Conservation (phyloP, 2,888 invertebrate genomes). For the Odontomyia ornata region DNA sequence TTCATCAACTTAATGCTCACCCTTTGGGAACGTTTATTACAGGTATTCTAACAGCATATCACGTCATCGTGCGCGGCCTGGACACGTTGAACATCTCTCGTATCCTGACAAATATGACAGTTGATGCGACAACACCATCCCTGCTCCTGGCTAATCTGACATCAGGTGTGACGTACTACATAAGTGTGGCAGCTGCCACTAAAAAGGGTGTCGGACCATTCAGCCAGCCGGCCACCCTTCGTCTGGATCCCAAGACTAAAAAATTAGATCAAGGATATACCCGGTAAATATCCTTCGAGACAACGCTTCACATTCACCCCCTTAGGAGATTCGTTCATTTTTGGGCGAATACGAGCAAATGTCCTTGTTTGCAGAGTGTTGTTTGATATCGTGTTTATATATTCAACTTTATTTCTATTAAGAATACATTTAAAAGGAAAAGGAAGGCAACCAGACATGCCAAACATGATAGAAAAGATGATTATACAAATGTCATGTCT, state of each 20-base stretch:
- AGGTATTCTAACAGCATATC: constrained; percentile 80
- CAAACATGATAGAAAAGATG: constrained; percentile 24
- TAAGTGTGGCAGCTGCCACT: constrained; percentile 85
- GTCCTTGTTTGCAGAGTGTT: constrained; percentile 18
- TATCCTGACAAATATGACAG: constrained; percentile 75
- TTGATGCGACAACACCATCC: constrained; percentile 75
- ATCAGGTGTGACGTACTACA: constrained; percentile 82
- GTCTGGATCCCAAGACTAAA: constrained; percentile 69
- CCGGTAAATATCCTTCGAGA: constrained; percentile 38
- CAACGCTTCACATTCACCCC: background rate
- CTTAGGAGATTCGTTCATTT: background rate
- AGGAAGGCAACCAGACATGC: background rate
- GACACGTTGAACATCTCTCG: constrained; percentile 68
- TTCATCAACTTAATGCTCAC: background rate
- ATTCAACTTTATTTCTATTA: background rate
- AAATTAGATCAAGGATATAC: constrained; percentile 63
- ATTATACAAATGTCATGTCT: constrained; percentile 43
- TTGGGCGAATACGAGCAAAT: background rate
- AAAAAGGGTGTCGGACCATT: constrained; percentile 83
- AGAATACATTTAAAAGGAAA: background rate
- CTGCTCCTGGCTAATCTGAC: constrained; percentile 83
- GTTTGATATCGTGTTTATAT: constrained; percentile 13
- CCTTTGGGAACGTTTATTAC: background rate
- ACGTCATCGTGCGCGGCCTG: constrained; percentile 72
- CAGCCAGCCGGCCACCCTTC: constrained; percentile 73